phyloP scores from a whole-genome alignment of 1,140 invertebrate genomes.

The Limonius californicus region DNA sequence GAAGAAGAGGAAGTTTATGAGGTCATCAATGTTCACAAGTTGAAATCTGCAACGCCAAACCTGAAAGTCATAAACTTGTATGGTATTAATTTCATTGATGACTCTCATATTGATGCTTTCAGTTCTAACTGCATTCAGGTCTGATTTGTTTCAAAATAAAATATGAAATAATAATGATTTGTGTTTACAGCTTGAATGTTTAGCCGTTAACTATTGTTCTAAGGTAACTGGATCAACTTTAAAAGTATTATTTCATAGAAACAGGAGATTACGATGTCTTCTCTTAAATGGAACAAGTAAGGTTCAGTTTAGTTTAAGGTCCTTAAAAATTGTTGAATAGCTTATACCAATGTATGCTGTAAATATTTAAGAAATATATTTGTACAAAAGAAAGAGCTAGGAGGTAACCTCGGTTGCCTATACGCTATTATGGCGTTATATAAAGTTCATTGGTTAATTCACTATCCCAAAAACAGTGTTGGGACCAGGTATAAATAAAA shows the following conservation, averaged over 20 bases:
- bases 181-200: constrained; percentile 81
- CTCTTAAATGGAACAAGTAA: constrained; percentile 95
- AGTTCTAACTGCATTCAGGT: constrained; percentile 88
- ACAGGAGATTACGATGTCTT: constrained; percentile 85
- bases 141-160: constrained; percentile 15
- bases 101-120: constrained; percentile 98
- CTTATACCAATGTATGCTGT: too few species aligned
- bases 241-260: constrained; percentile 91
- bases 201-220: constrained; percentile 94
- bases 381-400: too few species aligned
- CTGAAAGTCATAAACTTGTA: constrained; percentile 93
- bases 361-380: too few species aligned
- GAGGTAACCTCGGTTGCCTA: too few species aligned
- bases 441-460: too few species aligned
- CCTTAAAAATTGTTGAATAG: too few species aligned
- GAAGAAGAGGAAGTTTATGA: constrained; percentile 99
- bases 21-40: constrained; percentile 97
- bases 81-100: constrained; percentile 97
- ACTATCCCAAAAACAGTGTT: too few species aligned
- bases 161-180: background rate
- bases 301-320: too few species aligned
- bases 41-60: constrained; percentile 95
- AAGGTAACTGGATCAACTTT: constrained; percentile 97
- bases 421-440: too few species aligned
- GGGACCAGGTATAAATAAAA: too few species aligned